Conservation (phyloP, 2,113 vertebrate genomes). For the Aptenodytes forsteri region DNA sequence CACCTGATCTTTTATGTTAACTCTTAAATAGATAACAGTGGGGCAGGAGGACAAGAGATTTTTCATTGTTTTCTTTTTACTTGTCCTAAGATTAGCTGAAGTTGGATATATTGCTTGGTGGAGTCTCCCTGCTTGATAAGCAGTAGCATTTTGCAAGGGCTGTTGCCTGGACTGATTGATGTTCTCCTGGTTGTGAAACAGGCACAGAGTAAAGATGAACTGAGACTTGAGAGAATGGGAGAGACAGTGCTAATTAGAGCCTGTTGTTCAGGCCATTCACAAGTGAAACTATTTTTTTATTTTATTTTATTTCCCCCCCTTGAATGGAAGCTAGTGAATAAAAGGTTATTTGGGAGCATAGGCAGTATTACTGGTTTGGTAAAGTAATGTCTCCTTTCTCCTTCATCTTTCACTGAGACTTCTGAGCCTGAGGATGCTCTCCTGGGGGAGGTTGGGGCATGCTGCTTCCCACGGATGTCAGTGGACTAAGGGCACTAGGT, state of each 20-base stretch:
- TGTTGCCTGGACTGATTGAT: neutral
- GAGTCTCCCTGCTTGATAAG: too few species aligned
- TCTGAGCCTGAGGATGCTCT: neutral
- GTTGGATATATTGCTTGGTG: neutral
- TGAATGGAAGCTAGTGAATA: neutral
- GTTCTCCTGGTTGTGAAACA: neutral
- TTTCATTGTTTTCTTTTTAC: neutral
- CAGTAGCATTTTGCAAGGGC: neutral
- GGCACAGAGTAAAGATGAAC: neutral
- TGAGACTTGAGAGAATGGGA: rapidly evolving
- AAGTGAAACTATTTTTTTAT: neutral
- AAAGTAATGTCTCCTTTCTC: neutral
- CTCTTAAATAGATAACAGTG: neutral
- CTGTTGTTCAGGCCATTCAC: neutral
- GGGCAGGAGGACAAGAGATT: neutral
- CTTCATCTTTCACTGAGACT: neutral
- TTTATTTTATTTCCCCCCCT: too few species aligned
- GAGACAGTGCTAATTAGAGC: neutral
- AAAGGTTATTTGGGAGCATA: neutral
- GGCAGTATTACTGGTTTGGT: neutral
- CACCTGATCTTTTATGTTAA: neutral
- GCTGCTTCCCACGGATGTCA: neutral
- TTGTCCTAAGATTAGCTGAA: neutral
- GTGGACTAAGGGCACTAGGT: neutral
- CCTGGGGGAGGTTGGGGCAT: rapidly evolving